Percentiles rank a stretch among this genome's conserved stretches.
Evolutionary conservation across 92 coral and sea anemone genomes (phyloP).

Genomic region (Parazoanthus atlanticus): DNA sequence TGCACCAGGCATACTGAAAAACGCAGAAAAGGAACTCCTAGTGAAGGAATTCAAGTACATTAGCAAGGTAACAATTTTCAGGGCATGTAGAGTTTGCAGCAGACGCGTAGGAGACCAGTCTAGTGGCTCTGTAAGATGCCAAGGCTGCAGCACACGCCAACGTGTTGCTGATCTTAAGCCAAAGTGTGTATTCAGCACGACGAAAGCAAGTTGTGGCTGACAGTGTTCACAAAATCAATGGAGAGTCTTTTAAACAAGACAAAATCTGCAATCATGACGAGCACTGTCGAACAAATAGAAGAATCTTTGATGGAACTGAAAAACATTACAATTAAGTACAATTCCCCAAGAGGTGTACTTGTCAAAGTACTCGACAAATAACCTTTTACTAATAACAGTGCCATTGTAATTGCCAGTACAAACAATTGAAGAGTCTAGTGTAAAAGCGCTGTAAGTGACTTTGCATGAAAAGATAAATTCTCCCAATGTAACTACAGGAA

Average conservation of each 20-base stretch:
- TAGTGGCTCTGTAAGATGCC: slow-evolving; percentile 36
- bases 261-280: background rate
- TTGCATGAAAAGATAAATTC: too few species aligned
- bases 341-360: background rate
- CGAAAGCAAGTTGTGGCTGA: slow-evolving; percentile 36
- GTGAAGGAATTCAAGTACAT: slow-evolving; percentile 30
- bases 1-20: slow-evolving; percentile 16
- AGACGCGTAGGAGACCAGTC: slow-evolving; percentile 24
- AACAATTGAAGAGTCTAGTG: too few species aligned
- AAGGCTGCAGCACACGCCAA: slow-evolving; percentile 34
- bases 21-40: background rate
- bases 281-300: slow-evolving; percentile 5
- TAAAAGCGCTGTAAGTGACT: too few species aligned
- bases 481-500: too few species aligned
- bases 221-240: slow-evolving; percentile 18
- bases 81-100: slow-evolving; percentile 36
- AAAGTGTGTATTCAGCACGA: slow-evolving; percentile 27
- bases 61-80: slow-evolving; percentile 37
- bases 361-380: background rate
- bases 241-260: background rate
- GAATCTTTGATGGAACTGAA: background rate
- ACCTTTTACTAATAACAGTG: too few species aligned
- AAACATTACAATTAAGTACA: background rate
- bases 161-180: slow-evolving; percentile 25
- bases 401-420: too few species aligned